Percentiles rank a stretch among this genome's conserved stretches.
phyloP scores from a whole-genome alignment of 2,113 vertebrate genomes.

The Anhinga rufa region DNA sequence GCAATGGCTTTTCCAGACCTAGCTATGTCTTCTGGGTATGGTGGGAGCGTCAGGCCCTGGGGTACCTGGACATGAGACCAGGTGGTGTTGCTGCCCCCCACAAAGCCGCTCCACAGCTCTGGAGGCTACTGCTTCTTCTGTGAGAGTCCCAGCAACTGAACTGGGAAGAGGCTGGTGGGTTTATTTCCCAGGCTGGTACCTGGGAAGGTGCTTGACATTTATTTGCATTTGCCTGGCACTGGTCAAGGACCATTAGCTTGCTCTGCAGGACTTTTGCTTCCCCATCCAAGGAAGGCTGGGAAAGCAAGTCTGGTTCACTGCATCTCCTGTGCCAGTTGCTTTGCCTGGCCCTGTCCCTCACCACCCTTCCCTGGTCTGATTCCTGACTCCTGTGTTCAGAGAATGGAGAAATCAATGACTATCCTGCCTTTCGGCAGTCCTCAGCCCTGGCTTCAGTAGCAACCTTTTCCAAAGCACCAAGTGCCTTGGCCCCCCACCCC shows the following conservation, averaged over 20 bases:
- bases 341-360: not conserved
- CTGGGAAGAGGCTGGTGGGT: not conserved
- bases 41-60: fast-evolving
- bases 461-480: not conserved
- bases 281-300: not conserved
- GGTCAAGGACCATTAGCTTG: not conserved
- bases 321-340: not conserved
- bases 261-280: not conserved
- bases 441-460: not conserved
- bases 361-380: not conserved
- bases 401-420: not conserved
- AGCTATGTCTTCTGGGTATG: not conserved
- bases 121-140: not conserved
- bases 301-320: not conserved
- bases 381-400: not conserved
- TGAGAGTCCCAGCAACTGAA: not conserved
- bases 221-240: not conserved
- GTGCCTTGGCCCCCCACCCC: not conserved
- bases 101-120: not conserved
- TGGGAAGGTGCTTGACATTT: not conserved
- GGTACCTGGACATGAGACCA: too few relatives aligned
- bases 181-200: not conserved
- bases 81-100: not conserved
- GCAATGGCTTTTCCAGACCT: not conserved
- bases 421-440: not conserved